Percentiles rank a stretch among this genome's conserved stretches.
Conservation (phyloP, 2,797 vertebrate genomes). For the Chelonia mydas region DNA sequence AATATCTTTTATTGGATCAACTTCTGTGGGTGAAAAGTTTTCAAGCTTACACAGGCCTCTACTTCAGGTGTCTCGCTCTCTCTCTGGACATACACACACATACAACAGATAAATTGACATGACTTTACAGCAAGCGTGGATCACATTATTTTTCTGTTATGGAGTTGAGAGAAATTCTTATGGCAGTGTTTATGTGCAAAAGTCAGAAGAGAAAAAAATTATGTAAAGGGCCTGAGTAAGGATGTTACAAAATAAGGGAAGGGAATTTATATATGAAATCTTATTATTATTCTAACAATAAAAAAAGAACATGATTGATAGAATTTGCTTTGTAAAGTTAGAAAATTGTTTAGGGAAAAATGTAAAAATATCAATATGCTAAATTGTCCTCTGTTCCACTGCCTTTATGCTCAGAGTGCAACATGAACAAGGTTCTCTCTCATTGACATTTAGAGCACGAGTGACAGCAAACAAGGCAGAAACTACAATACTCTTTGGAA, state of each 20-base stretch:
- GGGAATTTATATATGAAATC: conserved; percentile 33
- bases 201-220: conserved; percentile 38
- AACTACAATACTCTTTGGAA: conserved; percentile 46
- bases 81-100: not conserved
- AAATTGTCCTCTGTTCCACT: conserved; percentile 27
- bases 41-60: not conserved
- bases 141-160: not conserved
- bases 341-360: conserved; percentile 14
- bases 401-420: not conserved
- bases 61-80: too few relatives aligned
- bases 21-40: not conserved
- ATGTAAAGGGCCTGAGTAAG: conserved; percentile 23
- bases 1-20: not conserved
- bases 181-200: conserved; percentile 32
- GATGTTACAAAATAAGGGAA: conserved; percentile 31
- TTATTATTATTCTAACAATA: conserved; percentile 18
- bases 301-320: conserved; percentile 3
- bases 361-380: conserved; percentile 27
- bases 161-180: conserved; percentile 35
- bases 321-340: conserved; percentile 13
- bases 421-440: not conserved
- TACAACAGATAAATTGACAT: not conserved
- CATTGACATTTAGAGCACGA: conserved; percentile 13
- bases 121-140: not conserved
- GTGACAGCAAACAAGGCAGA: conserved; percentile 47